Base-by-base conservation (phyloP, 2,888 invertebrate genomes). In the Euclidia mi region DNA sequence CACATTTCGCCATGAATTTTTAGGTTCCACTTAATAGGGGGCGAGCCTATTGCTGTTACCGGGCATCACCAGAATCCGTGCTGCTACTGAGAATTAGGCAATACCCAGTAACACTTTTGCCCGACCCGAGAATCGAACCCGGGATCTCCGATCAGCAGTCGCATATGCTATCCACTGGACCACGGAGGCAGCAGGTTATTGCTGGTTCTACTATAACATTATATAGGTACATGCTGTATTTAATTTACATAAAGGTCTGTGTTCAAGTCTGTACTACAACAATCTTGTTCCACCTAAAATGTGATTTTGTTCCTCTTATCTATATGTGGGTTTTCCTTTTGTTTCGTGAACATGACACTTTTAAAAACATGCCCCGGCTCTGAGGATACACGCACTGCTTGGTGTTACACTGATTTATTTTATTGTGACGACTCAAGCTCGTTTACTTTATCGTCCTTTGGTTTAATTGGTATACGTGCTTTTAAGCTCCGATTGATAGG, bases 231-330 rank as follows among this genome's bases (percentile, higher is more conserved):
- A 37, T 17, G 29, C 28, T 45, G 40, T 59, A 28, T 50, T 56
- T 44, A 32, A 62, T 65, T 71, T 45, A 59, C 52, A 65, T 59
- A 62, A 59, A 64, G 40, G 17, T 45, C 37, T 49, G 34, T 32
- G 44, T 1, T 20, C 41, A 40, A 53, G 58, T 52, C 34, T 47
- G 38, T 29, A 55, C 38, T 14, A 17, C 34, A 29, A 48, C 42
- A 32, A 20, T 41, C 37, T 18, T 65, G 49, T 56, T 49, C 10
- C 18, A 2, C 32, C n/a, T 52, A 34, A 59, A 59, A 53, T 42
- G 48, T 43, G 41, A 59, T 50, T 63, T 55, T 63, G 48, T 56
- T 62, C 18, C 11, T 62, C 42, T 66, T 61, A 28, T 50, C 41
- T 41, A 25, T 20, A 44, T 9, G 49, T 57, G 43, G 45, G 47